A percentile compares a stretch with the other conserved stretches of the same genome.
Evolutionary conservation across 1,140 invertebrate species (phyloP).

Genomic region (Pararge aegeria): DNA sequence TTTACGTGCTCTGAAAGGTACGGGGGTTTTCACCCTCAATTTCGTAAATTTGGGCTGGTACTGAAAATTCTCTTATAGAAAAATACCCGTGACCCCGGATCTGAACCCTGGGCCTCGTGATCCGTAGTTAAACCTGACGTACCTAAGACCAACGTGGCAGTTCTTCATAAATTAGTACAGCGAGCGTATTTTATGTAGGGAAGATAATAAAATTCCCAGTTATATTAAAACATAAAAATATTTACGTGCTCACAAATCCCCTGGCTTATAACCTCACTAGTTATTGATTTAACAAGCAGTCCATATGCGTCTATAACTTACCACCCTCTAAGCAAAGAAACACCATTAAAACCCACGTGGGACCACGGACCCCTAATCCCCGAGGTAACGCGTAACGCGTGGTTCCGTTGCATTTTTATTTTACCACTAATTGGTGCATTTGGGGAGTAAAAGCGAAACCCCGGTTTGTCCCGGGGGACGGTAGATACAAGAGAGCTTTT

Average conservation of each 20-base stretch:
- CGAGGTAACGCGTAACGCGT: constrained; percentile 46
- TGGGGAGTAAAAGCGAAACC: constrained; percentile 56
- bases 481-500: constrained; percentile 50
- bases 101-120: too few relatives aligned
- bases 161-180: background rate
- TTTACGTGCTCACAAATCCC: constrained; percentile 17
- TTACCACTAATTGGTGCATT: constrained; percentile 75
- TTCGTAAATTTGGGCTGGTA: too few relatives aligned
- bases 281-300: constrained; percentile 68
- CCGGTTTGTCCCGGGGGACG: constrained; percentile 49
- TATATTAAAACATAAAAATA: constrained; percentile 16
- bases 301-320: constrained; percentile 63
- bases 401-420: constrained; percentile 74
- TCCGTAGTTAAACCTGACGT: too few relatives aligned
- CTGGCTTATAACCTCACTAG: constrained; percentile 28
- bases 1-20: too few relatives aligned
- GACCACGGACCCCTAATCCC: constrained; percentile 45
- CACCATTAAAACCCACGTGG: constrained; percentile 70
- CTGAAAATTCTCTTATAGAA: too few relatives aligned
- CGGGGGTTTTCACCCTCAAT: too few relatives aligned
- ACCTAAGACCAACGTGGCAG: too few relatives aligned
- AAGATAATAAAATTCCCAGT: background rate
- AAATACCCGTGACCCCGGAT: too few relatives aligned
- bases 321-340: constrained; percentile 70
- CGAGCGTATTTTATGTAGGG: background rate